A percentile compares a stretch with the other conserved stretches of the same genome.
These are phyloP conservation scores for Zoanthus sansibaricus DNA, from an alignment of 92 coral and sea anemone genomes.

Conservation along the genomic window DNA sequence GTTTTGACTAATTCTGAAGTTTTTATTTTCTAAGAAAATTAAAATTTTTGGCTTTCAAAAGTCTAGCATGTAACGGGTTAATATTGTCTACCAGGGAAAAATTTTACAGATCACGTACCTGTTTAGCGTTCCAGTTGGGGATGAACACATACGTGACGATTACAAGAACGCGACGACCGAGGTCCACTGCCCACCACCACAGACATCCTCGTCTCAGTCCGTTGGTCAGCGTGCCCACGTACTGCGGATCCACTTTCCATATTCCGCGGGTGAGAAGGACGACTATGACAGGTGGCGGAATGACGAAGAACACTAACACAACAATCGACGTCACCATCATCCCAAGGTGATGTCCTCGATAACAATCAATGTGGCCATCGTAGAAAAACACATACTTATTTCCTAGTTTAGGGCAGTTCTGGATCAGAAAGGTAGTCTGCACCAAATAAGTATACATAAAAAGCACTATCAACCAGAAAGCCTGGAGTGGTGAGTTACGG, in stretches of 20 bases:
- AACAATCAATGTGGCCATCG: conserved; percentile 86
- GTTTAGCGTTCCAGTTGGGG: conserved; percentile 86
- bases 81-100: no score
- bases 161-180: conserved; percentile 81
- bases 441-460: conserved; percentile 88
- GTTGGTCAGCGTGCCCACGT: conserved; percentile 83
- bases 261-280: conserved; percentile 72
- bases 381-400: conserved; percentile 81
- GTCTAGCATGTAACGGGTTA: no score
- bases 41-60: no score
- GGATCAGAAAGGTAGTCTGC: conserved; percentile 77
- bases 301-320: conserved; percentile 57
- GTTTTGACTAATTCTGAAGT: no score
- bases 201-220: conserved; percentile 76
- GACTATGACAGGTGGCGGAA: conserved; percentile 81
- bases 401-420: conserved; percentile 82
- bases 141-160: conserved; percentile 80
- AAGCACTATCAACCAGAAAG: conserved; percentile 90
- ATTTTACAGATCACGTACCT: conserved; percentile 59
- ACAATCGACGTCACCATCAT: conserved; percentile 74
- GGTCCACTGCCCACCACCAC: conserved; percentile 99
- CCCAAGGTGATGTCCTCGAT: conserved; percentile 70
- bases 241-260: conserved; percentile 96
- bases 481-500: conserved; percentile 83
- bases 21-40: no score